These are phyloP conservation scores for Drosophila colorata DNA, from an alignment of 2,888 invertebrate genomes.

Conservation along the genomic window DNA sequence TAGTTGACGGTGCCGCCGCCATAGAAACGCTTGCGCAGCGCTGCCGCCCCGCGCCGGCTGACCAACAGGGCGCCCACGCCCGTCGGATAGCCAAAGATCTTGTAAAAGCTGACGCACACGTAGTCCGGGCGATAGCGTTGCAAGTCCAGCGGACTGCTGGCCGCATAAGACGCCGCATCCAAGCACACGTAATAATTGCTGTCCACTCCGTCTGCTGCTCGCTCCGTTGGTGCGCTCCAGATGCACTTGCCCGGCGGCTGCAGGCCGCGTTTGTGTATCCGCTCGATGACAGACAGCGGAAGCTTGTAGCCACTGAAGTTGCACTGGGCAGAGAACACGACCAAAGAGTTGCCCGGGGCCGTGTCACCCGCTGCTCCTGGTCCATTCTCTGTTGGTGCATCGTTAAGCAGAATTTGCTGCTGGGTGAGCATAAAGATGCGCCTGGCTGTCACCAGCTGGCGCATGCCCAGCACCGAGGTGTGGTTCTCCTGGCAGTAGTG, in stretches of 20 bases:
- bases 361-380: neutral
- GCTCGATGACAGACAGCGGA: slow-evolving; percentile 90
- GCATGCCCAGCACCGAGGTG: slow-evolving; percentile 97
- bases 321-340: slow-evolving; percentile 96
- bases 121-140: slow-evolving; percentile 92
- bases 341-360: slow-evolving; percentile 87
- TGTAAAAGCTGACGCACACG: slow-evolving; percentile 97
- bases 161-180: slow-evolving; percentile 94
- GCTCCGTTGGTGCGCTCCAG: slow-evolving; percentile 17
- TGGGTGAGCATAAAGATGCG: slow-evolving; percentile 87
- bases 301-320: slow-evolving; percentile 98
- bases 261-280: slow-evolving; percentile 88
- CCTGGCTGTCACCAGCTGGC: slow-evolving; percentile 90
- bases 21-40: slow-evolving; percentile 89
- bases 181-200: slow-evolving; percentile 90
- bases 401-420: slow-evolving; percentile 86
- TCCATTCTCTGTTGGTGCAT: slow-evolving; percentile 35
- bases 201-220: accelerated
- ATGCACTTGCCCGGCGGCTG: slow-evolving; percentile 78
- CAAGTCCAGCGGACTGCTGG: slow-evolving; percentile 92
- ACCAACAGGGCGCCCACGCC: slow-evolving; percentile 96
- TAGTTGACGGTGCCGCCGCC: slow-evolving; percentile 98
- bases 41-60: slow-evolving; percentile 85
- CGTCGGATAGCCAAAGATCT: slow-evolving; percentile 97
- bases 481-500: slow-evolving; percentile 96